Percentiles rank a stretch among this genome's conserved stretches.
Evolutionary conservation across 2,113 vertebrate species (phyloP).

Genomic region (Neolamprologus sp.): DNA sequence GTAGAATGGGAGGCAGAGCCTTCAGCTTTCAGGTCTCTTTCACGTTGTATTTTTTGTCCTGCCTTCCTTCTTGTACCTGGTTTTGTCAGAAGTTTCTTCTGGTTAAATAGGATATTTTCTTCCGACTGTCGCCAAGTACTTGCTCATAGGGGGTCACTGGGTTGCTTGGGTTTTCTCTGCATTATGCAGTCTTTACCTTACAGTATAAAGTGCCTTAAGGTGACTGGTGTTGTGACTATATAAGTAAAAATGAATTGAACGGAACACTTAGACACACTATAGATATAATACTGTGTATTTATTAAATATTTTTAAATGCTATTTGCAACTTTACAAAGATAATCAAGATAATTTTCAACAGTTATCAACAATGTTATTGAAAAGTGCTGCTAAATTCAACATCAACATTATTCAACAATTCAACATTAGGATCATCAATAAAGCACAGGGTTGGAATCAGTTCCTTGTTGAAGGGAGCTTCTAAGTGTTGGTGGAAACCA

Average conservation of each 20-base stretch:
- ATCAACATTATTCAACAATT: neutral
- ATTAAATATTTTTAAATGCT: neutral
- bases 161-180: neutral
- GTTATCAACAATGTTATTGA: neutral
- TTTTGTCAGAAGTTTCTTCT: neutral
- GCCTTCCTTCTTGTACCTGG: neutral
- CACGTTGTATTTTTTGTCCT: neutral
- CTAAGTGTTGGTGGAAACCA: conserved; percentile 34
- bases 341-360: neutral
- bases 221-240: neutral
- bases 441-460: neutral
- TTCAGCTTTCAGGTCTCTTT: neutral
- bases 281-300: neutral
- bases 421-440: conserved; percentile 6
- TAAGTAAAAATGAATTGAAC: neutral
- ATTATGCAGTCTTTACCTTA: neutral
- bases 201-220: neutral
- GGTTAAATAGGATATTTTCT: neutral
- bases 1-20: neutral
- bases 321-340: neutral
- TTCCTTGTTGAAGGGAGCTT: conserved; percentile 40
- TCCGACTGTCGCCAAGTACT: neutral
- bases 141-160: neutral
- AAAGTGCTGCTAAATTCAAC: neutral
- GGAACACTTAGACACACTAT: neutral